Conservation (phyloP, 1,140 invertebrate species). For the Nomia melanderi region DNA sequence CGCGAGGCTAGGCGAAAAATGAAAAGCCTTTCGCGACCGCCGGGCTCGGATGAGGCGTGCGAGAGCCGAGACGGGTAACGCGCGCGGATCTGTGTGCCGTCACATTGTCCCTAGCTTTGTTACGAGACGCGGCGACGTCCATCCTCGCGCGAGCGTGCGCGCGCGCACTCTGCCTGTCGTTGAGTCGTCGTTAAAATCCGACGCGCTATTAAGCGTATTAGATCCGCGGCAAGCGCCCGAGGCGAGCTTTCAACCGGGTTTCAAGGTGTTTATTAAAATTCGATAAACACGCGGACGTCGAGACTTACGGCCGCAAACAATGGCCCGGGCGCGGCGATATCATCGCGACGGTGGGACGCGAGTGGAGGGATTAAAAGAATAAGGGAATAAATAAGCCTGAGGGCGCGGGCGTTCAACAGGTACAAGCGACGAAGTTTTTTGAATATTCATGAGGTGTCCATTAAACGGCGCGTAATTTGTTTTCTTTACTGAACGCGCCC, state of each 20-base stretch:
- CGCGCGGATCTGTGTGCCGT: slow-evolving; percentile 40
- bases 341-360: slow-evolving; percentile 9
- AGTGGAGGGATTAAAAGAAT: slow-evolving; percentile 35
- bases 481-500: slow-evolving; percentile 28
- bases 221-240: neutral
- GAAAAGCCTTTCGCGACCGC: slow-evolving; percentile 77
- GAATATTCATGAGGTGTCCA: slow-evolving; percentile 48
- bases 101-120: slow-evolving; percentile 68
- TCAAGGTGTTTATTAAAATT: slow-evolving; percentile 7
- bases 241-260: neutral
- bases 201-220: slow-evolving; percentile 51
- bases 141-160: too few relatives aligned
- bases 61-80: slow-evolving; percentile 57
- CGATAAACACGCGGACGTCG: neutral
- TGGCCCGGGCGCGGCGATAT: neutral
- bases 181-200: slow-evolving; percentile 52
- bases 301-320: neutral
- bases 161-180: neutral
- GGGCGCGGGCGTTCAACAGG: slow-evolving; percentile 40
- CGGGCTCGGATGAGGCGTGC: slow-evolving; percentile 68
- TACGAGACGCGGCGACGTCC: slow-evolving; percentile 45
- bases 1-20: slow-evolving; percentile 77
- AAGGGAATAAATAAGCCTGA: slow-evolving; percentile 43
- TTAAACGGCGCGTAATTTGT: slow-evolving; percentile 46
- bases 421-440: slow-evolving; percentile 31